Evolutionary conservation across 2,797 vertebrate genomes (phyloP).

Genomic region (Uromys caudimaculatus): DNA sequence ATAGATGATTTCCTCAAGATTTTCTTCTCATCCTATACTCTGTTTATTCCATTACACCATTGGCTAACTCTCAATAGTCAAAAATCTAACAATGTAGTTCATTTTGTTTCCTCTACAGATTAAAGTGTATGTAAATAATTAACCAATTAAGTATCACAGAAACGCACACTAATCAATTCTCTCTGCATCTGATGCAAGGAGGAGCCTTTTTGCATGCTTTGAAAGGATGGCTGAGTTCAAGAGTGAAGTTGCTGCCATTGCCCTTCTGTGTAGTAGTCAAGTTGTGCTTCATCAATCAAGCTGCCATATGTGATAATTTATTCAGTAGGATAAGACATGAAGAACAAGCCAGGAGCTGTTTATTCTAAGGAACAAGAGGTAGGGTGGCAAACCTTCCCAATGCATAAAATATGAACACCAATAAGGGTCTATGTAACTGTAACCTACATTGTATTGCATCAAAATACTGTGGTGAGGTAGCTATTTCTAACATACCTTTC

Average conservation of each 20-base stretch:
- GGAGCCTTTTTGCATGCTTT: background rate
- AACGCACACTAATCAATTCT: background rate
- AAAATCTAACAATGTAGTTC: background rate
- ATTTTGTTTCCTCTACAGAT: background rate
- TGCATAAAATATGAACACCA: background rate
- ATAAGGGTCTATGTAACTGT: background rate
- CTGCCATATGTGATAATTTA: rapidly evolving
- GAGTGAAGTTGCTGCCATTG: background rate
- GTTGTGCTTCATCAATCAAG: background rate
- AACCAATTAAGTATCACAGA: background rate
- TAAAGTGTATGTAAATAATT: background rate
- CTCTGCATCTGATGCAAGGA: background rate
- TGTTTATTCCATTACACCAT: background rate
- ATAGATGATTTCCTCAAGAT: background rate
- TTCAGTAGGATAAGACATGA: background rate
- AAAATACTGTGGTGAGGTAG: rapidly evolving
- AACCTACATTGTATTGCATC: background rate
- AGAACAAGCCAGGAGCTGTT: background rate
- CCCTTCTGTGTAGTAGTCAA: background rate
- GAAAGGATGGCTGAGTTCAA: background rate
- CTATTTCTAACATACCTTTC: background rate
- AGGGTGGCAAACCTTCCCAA: background rate
- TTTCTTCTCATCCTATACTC: background rate
- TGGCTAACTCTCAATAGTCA: background rate
- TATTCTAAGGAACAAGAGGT: background rate